phyloP scores from a whole-genome alignment of 2,888 invertebrate genomes.

The Tetragonula carbonaria region DNA sequence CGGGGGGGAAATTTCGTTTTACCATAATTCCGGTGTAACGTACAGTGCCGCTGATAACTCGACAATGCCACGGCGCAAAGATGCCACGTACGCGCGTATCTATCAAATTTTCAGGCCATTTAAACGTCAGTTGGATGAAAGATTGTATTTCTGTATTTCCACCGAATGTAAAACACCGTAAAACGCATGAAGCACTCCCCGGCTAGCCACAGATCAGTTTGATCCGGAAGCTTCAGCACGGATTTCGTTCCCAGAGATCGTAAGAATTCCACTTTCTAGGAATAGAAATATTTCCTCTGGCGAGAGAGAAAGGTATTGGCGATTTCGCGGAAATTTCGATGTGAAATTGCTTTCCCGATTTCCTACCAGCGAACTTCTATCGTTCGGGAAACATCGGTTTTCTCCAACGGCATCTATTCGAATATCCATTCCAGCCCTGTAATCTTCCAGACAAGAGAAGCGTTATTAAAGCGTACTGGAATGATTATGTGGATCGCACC shows the following conservation, averaged over 20 bases:
- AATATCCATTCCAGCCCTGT: background rate
- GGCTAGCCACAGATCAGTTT: constrained; percentile 26
- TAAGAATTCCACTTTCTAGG: background rate
- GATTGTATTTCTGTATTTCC: constrained; percentile 7
- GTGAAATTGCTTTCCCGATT: background rate
- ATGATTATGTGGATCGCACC: constrained; percentile 17
- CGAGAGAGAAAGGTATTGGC: constrained; percentile 35
- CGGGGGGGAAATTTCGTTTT: constrained; percentile 34
- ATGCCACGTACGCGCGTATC: background rate
- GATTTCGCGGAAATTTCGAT: constrained; percentile 21
- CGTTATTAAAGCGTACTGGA: background rate
- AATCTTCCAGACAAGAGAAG: background rate
- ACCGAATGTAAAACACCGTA: background rate
- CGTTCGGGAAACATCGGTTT: background rate
- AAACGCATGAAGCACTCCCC: background rate
- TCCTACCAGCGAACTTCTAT: background rate
- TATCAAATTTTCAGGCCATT: constrained; percentile 24
- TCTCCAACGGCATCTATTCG: background rate
- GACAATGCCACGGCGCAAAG: background rate
- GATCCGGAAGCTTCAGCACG: constrained; percentile 50
- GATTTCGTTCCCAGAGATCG: constrained; percentile 65
- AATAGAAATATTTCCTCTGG: constrained; percentile 18
- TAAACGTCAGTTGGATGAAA: constrained; percentile 15
- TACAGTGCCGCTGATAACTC: constrained; percentile 9
- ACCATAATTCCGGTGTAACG: constrained; percentile 32